Percentiles rank a stretch among this genome's conserved stretches.
Conservation (phyloP, 2,888 invertebrate genomes). For the Oegoconia quadripuncta region DNA sequence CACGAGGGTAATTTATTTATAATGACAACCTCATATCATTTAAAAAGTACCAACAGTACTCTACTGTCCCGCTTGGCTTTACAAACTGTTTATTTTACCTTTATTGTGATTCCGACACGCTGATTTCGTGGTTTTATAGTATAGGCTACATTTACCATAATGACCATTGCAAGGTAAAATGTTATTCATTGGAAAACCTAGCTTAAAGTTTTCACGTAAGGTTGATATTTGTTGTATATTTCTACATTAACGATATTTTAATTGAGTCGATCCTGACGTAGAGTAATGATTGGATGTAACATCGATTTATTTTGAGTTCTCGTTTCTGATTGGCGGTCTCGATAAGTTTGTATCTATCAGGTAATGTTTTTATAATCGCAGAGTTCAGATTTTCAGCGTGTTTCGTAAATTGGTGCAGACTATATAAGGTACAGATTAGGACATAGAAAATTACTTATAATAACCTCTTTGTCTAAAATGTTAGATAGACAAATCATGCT, state of each 20-base stretch:
- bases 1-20: conserved; percentile 48
- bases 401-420: conserved; percentile 28
- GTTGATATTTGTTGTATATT: conserved; percentile 50
- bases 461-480: neutral
- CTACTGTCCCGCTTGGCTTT: conserved; percentile 50
- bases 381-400: conserved; percentile 47
- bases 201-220: conserved; percentile 39
- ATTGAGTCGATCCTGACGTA: conserved; percentile 77
- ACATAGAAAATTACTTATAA: neutral
- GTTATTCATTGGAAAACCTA: conserved; percentile 33
- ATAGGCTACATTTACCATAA: conserved; percentile 74
- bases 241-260: conserved; percentile 76
- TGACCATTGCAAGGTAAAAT: conserved; percentile 68
- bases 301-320: conserved; percentile 78
- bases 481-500: too few species aligned
- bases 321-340: conserved; percentile 75
- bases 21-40: conserved; percentile 56
- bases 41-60: conserved; percentile 37
- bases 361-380: conserved; percentile 72
- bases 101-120: conserved; percentile 74
- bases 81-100: conserved; percentile 74
- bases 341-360: conserved; percentile 74
- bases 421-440: conserved; percentile 2
- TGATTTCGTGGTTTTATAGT: conserved; percentile 77
- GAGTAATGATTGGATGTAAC: conserved; percentile 79